Evolutionary conservation across 2,113 vertebrate species (phyloP).

Genomic region (Lucifuga dentata): DNA sequence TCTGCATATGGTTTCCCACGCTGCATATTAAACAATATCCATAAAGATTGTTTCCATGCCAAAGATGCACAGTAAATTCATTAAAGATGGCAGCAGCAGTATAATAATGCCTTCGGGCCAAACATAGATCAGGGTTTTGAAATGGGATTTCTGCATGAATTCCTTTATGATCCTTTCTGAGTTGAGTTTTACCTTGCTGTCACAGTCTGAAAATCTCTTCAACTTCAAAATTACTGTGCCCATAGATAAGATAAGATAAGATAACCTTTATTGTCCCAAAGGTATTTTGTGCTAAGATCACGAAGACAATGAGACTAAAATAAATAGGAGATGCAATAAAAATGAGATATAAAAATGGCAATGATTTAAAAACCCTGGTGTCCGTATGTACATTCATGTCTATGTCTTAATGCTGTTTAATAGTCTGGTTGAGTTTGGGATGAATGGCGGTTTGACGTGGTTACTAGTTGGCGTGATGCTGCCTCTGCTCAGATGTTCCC

Average conservation of each 20-base stretch:
- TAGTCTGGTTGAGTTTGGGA: too few relatives aligned
- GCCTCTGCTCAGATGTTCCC: slow-evolving; percentile 20
- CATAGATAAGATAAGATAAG: too few relatives aligned
- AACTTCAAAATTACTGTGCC: too few relatives aligned
- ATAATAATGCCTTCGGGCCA: slow-evolving; percentile 25
- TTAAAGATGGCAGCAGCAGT: slow-evolving; percentile 24
- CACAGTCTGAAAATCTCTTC: too few relatives aligned
- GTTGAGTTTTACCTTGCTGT: neutral
- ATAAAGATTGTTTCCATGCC: slow-evolving; percentile 11
- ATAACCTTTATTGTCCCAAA: too few relatives aligned
- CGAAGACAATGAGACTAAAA: too few relatives aligned
- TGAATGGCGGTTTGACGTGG: too few relatives aligned
- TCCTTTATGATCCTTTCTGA: slow-evolving; percentile 21
- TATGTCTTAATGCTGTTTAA: too few relatives aligned
- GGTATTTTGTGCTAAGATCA: too few relatives aligned
- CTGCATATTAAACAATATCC: slow-evolving; percentile 20
- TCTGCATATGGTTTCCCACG: neutral
- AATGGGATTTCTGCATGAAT: slow-evolving; percentile 37
- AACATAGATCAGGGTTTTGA: slow-evolving; percentile 34
- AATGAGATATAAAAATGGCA: slow-evolving; percentile 8
- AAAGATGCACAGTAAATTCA: slow-evolving; percentile 20
- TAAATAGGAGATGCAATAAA: neutral
- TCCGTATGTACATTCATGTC: too few relatives aligned
- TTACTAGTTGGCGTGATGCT: slow-evolving; percentile 22
- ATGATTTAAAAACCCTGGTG: too few relatives aligned